Conservation (phyloP, 2,797 vertebrate species). For the Crocodylus rhombifer region DNA sequence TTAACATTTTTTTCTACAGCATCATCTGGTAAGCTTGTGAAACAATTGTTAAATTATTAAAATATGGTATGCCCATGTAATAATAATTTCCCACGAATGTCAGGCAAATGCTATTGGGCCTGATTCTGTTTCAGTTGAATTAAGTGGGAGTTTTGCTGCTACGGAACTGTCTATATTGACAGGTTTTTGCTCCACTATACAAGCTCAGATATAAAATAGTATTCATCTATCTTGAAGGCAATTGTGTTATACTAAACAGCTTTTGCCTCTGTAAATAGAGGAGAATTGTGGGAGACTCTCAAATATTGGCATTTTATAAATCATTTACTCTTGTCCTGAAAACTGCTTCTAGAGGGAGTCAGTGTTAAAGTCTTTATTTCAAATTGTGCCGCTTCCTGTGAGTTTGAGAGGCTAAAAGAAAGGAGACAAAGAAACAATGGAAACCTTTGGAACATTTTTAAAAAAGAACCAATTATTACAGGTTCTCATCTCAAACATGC, state of each 20-base stretch:
- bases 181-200: slow-evolving; percentile 53
- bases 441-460: background rate
- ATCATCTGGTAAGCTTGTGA: background rate
- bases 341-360: background rate
- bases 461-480: background rate
- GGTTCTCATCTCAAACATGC: background rate
- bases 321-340: background rate
- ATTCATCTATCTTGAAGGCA: slow-evolving; percentile 24
- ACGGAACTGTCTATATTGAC: slow-evolving; percentile 47
- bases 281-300: slow-evolving; percentile 51
- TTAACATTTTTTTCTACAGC: background rate
- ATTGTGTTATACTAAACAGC: slow-evolving; percentile 16
- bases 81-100: slow-evolving; percentile 34
- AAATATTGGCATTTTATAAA: slow-evolving; percentile 41
- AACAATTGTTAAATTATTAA: slow-evolving; percentile 23
- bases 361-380: background rate
- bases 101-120: slow-evolving; percentile 41
- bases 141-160: slow-evolving; percentile 36
- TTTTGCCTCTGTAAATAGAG: slow-evolving; percentile 17
- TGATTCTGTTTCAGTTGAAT: slow-evolving; percentile 34
- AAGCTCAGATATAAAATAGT: slow-evolving; percentile 34
- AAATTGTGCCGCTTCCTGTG: background rate
- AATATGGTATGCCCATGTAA: slow-evolving; percentile 18
- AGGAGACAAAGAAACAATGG: background rate
- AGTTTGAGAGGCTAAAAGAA: background rate